Evolutionary conservation across 2,888 invertebrate genomes (phyloP), one percentile per base, ranked within the genome.

Genomic region (Eupelmus urozonus): DNA sequence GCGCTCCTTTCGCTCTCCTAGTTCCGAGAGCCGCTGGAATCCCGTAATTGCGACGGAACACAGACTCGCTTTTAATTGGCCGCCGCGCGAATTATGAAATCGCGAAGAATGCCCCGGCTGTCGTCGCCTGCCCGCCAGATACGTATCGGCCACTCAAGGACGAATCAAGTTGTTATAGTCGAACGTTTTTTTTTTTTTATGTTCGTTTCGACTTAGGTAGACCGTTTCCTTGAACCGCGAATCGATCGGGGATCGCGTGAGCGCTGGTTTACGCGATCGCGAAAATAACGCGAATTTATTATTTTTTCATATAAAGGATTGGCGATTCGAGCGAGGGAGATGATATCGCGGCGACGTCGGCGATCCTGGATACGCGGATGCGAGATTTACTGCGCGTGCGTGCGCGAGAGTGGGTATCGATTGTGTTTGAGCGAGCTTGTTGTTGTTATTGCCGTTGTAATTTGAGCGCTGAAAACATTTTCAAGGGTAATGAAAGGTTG

Each of bases 1-100:
- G 16, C 49, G 49, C 7, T 27, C n/a, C 40, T 62, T 18, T 60
- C 23, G 29, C 11, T n/a, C 18, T 23, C 13, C 20, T 59, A 4
- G 25, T 27, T 23, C 29, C 49, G 34, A 13, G 70, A 13, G 16
- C n/a, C 27, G 20, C 20, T 74, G 81, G 80, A 75, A 83, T 82
- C 76, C 65, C 71, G 74, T 79, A 79, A 81, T 81, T 81, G 81
- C 81, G n/a, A 20, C 49, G 65, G 51, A n/a, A n/a, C n/a, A 7
- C 51, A 34, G 74, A 71, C 34, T 23, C 55, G 59, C 25, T 66
- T 71, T 82, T 83, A 84, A 84, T 84, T 82, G 84, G 80, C 82
- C 82, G 78, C 16, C 9, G 82, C 82, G 78, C 16, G 13, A 79
- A 83, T 84, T 84, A 83, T 83, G 74, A 85, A 85, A 85, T 84